Evolutionary conservation across 2,113 vertebrate species (phyloP).

Genomic region (Salvelinus alpinus): DNA sequence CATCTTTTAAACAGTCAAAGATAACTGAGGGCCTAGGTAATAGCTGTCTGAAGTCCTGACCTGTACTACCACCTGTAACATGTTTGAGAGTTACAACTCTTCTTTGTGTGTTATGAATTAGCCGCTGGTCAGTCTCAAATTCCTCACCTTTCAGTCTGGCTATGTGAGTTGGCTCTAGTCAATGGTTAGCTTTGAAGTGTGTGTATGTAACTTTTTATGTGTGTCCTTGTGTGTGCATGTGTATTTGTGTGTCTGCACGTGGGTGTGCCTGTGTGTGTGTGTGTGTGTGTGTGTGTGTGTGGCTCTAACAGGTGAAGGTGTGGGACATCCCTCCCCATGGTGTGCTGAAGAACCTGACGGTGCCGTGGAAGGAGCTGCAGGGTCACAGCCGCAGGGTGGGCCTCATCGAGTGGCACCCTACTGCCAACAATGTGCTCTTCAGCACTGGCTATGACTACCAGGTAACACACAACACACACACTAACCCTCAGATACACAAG

Average conservation of each 20-base stretch:
- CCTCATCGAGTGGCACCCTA: conserved; percentile 93
- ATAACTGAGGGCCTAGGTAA: no score
- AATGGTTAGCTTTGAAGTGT: background rate
- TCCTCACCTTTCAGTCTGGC: no score
- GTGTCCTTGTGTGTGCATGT: background rate
- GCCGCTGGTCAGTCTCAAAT: no score
- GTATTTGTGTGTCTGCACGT: no score
- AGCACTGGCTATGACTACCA: conserved; percentile 90
- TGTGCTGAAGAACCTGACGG: conserved; percentile 78
- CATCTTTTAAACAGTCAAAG: no score
- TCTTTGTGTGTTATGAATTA: no score
- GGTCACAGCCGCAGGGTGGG: conserved; percentile 85
- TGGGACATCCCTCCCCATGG: conserved; percentile 88
- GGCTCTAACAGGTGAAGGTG: conserved; percentile 81
- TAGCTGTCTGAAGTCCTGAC: no score
- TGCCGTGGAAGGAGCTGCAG: conserved; percentile 80
- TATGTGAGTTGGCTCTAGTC: background rate
- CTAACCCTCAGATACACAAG: background rate
- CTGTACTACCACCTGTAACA: background rate
- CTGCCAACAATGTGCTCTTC: conserved; percentile 85
- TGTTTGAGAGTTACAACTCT: background rate
- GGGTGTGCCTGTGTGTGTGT: background rate
- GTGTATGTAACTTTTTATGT: background rate
- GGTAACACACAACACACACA: conserved; percentile 66
- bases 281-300: conserved; percentile 6